Base-by-base conservation (phyloP, 2,888 invertebrate genomes). In the Bombylius major region DNA sequence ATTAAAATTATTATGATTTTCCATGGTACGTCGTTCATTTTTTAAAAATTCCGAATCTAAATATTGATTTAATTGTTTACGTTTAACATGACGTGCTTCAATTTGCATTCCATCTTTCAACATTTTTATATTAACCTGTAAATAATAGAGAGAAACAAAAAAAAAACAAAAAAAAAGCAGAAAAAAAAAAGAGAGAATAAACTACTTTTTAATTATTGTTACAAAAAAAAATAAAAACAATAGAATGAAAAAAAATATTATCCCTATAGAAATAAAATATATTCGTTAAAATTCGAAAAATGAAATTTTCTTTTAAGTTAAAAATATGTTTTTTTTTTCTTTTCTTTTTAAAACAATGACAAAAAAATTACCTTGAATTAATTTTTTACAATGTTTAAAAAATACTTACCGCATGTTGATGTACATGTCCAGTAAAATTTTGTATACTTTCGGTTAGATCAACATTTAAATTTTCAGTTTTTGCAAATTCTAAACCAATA, bases 371-470 rank as follows among this genome's bases (percentile, higher is more conserved):
- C 9, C 5, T 13, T 12, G 13, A 44, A 9, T 12, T 9, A 4
- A 9, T 60, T 81, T 76, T 78, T 44, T 23, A 23, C 23, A 23
- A 23, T 3, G 44, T 13, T 44, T 86, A 79, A 62, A 82, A 83
- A 9, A 82, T 80, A 69, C 80, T 80, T 61, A 80, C 79, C 0
- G 89, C 90, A 70, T 88, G 87, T 63, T 82, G 80, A 71, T 82
- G 83, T 70, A 95, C 93, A 42, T 87, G 83, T 66, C 93, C 88
- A 0, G 90, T 92, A 75, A 98, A 98, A 53, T 82, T 82, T 65
- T 87, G 86, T 62, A 98, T 97, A 69, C 95, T 96, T 63, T 84
- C 84, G 0, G 97, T 97, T 57, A 98, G 81, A 76, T 98, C 93
- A 53, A 99, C 84, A 68, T 95, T 94, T 52, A 92, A 77, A 70